Evolutionary conservation across 2,888 invertebrate genomes (phyloP), one percentile per base, ranked within the genome.

Genomic region (Hyppa rectilinea): DNA sequence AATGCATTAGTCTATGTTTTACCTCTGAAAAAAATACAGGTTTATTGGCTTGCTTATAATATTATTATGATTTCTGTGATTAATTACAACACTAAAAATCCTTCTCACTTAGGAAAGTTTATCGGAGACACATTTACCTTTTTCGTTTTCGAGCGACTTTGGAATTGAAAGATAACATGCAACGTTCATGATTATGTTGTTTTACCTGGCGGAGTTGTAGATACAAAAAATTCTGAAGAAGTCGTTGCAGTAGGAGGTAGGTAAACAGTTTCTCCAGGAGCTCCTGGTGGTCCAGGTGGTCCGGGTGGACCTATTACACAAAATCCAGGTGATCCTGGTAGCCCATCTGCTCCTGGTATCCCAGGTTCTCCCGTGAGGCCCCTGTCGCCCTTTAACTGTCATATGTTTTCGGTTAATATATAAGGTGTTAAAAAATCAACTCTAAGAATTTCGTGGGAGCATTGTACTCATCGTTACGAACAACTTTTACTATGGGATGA

Each of bases 11-110:
- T 4, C n/a, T 3, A 26, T 64, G n/a, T 36, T 7, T 29, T 14
- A 52, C 7, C 26, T n/a, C 67, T 67, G 65, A n/a, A 9, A 43
- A 43, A 7, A n/a, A 43, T 20, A 43, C 20, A 43, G 43, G 43
- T 6, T 20, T 7, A 43, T 43, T 43, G 43, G 20, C 20, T 43
- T 43, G 20, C 20, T 43, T 43, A n/a, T n/a, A n/a, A n/a, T n/a
- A n/a, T n/a, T n/a, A n/a, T 43, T 7, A 43, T 20, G 7, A 43
- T 43, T 43, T 43, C 20, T 43, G 43, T n/a, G 7, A n/a, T 43
- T n/a, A 20, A 20, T 43, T 7, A 43, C 43, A 7, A 20, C 20
- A 20, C 43, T 43, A 7, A 43, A 20, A 43, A 20, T 43, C 2
- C 20, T 9, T 7, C 9, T 20, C 20, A 20, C 43, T 43, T 43